Conservation (phyloP, 2,888 invertebrate genomes). For the Amphipyra berbera region DNA sequence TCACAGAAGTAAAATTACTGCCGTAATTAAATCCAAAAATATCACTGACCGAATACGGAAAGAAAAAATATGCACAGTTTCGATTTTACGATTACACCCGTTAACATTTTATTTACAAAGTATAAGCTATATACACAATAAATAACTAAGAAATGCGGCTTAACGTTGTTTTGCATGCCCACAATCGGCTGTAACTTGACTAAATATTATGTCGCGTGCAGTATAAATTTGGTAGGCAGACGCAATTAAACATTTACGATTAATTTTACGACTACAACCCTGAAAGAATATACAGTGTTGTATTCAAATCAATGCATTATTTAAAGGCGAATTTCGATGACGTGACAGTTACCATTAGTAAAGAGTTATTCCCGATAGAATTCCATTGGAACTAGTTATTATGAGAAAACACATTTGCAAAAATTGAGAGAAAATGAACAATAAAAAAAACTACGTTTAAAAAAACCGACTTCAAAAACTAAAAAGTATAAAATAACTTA, state of each 20-base stretch:
- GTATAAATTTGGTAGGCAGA: conserved; percentile 67
- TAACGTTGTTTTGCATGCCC: conserved; percentile 74
- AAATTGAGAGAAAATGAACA: neutral
- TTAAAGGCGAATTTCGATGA: conserved; percentile 15
- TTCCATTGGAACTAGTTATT: no score
- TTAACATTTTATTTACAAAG: conserved; percentile 53
- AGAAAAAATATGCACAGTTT: conserved; percentile 42
- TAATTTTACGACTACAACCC: conserved; percentile 66
- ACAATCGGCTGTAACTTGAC: conserved; percentile 72
- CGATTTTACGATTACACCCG: conserved; percentile 51
- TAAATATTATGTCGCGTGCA: conserved; percentile 83
- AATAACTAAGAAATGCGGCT: conserved; percentile 69
- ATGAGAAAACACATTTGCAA: neutral
- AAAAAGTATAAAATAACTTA: no score
- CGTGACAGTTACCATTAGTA: neutral
- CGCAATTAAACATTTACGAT: conserved; percentile 73
- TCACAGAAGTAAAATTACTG: conserved; percentile 8
- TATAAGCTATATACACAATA: conserved; percentile 58
- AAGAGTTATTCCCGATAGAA: neutral
- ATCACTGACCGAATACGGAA: conserved; percentile 39
- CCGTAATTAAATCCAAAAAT: conserved; percentile 53
- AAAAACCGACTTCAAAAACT: no score
- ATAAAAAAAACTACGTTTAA: no score
- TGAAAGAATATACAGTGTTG: conserved; percentile 55
- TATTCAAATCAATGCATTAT: conserved; percentile 57